Percentiles rank a stretch among this genome's conserved stretches.
These are phyloP conservation scores for Allolobophora icterica DNA, from an alignment of 2,888 invertebrate genomes.

Conservation along the genomic window DNA sequence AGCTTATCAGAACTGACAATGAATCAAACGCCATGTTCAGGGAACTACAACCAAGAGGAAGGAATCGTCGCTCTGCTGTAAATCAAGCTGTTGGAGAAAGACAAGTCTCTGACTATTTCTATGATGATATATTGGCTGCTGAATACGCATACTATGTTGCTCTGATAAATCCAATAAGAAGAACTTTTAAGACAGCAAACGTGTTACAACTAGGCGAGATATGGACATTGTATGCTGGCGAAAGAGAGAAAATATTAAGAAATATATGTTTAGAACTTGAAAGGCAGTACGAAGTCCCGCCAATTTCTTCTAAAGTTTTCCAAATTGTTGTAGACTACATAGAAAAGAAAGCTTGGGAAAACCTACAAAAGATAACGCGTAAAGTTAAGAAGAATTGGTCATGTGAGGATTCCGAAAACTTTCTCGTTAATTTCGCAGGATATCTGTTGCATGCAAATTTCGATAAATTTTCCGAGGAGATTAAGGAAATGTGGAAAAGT, in stretches of 20 bases:
- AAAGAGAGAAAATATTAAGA: background rate
- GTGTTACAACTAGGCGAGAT: background rate
- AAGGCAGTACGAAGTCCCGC: background rate
- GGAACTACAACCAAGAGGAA: background rate
- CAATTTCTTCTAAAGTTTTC: background rate
- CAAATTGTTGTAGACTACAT: background rate
- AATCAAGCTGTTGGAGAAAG: background rate
- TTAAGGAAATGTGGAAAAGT: background rate
- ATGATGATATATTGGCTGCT: background rate
- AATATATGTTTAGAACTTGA: background rate
- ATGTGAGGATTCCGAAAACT: background rate
- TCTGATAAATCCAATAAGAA: background rate
- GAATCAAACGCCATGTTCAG: slow-evolving; percentile 17
- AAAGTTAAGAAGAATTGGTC: background rate
- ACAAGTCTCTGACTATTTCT: background rate
- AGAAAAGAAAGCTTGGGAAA: background rate
- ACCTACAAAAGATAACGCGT: background rate
- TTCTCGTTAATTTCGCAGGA: background rate
- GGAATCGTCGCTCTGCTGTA: background rate
- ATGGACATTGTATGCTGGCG: background rate
- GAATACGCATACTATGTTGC: background rate
- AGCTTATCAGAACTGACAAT: background rate
- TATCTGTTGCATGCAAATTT: background rate
- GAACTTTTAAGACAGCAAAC: background rate
- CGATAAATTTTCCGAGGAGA: background rate